A percentile compares a stretch with the other conserved stretches of the same genome.
These are phyloP conservation scores for Crenichthys baileyi DNA, from an alignment of 2,797 vertebrate genomes.

Conservation along the genomic window DNA sequence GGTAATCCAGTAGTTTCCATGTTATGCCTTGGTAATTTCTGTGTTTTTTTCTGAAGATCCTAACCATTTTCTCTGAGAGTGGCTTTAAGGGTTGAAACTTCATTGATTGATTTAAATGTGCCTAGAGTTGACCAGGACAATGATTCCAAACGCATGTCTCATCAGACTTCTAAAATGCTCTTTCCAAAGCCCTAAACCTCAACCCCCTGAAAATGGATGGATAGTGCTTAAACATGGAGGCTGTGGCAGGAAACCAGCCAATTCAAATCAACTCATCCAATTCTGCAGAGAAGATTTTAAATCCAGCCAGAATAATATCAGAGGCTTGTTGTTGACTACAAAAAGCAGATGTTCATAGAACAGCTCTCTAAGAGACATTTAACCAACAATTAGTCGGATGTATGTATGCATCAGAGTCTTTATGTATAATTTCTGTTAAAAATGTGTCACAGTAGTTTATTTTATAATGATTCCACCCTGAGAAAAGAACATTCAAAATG, in stretches of 20 bases:
- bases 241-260: no score
- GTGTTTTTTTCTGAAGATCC: neutral
- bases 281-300: no score
- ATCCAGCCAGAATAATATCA: no score
- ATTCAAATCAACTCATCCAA: no score
- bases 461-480: neutral
- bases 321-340: no score
- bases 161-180: neutral
- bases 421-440: neutral
- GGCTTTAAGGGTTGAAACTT: neutral
- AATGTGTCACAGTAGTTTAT: neutral
- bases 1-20: no score
- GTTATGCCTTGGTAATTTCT: neutral
- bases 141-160: neutral
- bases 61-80: neutral
- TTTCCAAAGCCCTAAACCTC: neutral
- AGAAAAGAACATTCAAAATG: neutral
- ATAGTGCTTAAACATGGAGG: no score
- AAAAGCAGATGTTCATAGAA: no score
- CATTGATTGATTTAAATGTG: neutral
- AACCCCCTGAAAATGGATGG: neutral
- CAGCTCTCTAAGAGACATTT: no score
- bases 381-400: no score
- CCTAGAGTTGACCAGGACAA: neutral
- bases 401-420: no score